Conservation (phyloP, 2,113 vertebrate species). For the Bettongia penicillata region DNA sequence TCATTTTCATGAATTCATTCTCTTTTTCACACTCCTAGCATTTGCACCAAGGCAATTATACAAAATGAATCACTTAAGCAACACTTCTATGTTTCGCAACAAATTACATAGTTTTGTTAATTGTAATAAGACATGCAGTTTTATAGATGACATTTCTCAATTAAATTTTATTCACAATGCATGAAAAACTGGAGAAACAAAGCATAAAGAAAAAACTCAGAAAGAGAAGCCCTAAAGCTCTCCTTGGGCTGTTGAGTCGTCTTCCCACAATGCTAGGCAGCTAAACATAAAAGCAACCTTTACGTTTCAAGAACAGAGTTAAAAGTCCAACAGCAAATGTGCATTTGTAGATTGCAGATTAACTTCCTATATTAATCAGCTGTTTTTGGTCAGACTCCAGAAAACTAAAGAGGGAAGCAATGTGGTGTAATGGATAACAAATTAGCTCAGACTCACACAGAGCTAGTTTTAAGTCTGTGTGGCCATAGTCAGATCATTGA, state of each 20-base stretch:
- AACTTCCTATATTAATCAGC: background rate
- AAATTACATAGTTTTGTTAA: background rate
- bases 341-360: constrained; percentile 33
- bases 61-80: background rate
- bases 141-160: background rate
- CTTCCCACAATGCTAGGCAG: constrained; percentile 32
- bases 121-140: background rate
- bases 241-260: constrained; percentile 54
- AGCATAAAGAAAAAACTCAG: background rate
- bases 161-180: background rate
- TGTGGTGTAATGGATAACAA: background rate
- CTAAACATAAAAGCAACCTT: constrained; percentile 1
- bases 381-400: background rate
- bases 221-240: background rate
- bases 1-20: background rate
- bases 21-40: background rate
- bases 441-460: background rate
- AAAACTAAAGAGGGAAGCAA: background rate
- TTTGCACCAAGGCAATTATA: background rate
- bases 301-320: background rate
- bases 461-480: background rate
- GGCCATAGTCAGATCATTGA: background rate
- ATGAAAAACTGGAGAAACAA: constrained; percentile 53
- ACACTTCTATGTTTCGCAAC: background rate
- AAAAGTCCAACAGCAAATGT: constrained; percentile 9